Evolutionary conservation across 1,140 invertebrate genomes (phyloP).

Genomic region (Drosophila biarmipes): DNA sequence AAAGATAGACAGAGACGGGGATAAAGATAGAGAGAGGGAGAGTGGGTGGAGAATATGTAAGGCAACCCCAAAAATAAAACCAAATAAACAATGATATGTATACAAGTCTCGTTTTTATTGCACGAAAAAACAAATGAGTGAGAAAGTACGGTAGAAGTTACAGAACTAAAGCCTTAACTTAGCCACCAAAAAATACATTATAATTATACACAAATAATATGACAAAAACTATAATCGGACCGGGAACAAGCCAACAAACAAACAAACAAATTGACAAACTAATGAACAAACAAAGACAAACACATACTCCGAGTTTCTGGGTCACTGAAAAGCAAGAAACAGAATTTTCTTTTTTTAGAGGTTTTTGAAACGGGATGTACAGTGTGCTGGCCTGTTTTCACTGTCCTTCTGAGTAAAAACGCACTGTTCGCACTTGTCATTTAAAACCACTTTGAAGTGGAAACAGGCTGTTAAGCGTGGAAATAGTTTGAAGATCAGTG

Average conservation of each 20-base stretch:
- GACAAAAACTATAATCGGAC: conserved; percentile 32
- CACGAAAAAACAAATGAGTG: conserved; percentile 50
- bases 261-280: conserved; percentile 9
- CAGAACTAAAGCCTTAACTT: conserved; percentile 46
- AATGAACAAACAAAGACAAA: conserved; percentile 22
- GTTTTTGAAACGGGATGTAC: background rate
- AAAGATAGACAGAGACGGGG: background rate
- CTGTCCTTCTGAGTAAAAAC: background rate
- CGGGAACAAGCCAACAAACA: conserved; percentile 11
- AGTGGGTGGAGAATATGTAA: conserved; percentile 3
- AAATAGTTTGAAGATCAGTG: background rate
- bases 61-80: conserved; percentile 39
- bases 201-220: conserved; percentile 44
- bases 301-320: conserved; percentile 14
- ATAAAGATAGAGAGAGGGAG: background rate
- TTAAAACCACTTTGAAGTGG: background rate
- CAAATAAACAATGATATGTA: conserved; percentile 72
- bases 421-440: background rate
- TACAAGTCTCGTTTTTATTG: conserved; percentile 70
- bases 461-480: background rate
- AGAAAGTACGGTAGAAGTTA: conserved; percentile 30
- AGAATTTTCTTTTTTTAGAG: background rate
- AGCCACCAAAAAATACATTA: conserved; percentile 39
- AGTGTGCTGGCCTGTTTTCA: background rate
- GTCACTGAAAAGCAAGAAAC: background rate